phyloP scores from a whole-genome alignment of 2,797 vertebrate genomes.

The Lagorchestes hirsutus region DNA sequence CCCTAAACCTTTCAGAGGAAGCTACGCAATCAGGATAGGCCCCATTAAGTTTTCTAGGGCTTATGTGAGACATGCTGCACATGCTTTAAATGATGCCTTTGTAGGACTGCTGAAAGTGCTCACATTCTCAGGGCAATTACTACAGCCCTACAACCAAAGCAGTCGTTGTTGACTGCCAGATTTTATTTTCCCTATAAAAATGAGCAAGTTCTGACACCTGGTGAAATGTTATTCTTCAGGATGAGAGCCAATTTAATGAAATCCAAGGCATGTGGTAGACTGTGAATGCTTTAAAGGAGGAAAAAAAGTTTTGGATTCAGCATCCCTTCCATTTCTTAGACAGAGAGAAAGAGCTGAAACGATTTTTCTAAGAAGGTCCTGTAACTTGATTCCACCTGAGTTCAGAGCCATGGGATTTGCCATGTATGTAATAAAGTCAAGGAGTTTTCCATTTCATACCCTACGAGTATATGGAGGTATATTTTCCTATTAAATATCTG shows the following conservation, averaged over 20 bases:
- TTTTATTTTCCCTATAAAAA: constrained; percentile 66
- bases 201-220: constrained; percentile 58
- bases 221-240: constrained; percentile 55
- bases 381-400: constrained; percentile 5
- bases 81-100: constrained; percentile 41
- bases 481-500: constrained; percentile 3
- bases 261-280: constrained; percentile 30
- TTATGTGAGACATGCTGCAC: constrained; percentile 25
- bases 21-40: not conserved
- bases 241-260: constrained; percentile 59
- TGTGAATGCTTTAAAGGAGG: not conserved
- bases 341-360: not conserved
- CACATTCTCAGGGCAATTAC: constrained; percentile 38
- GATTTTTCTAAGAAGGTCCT: not conserved
- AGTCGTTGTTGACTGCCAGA: constrained; percentile 4
- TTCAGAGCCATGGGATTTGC: constrained; percentile 43
- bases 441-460: not conserved
- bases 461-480: not conserved
- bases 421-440: constrained; percentile 28
- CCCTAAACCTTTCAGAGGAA: constrained; percentile 17
- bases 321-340: not conserved
- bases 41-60: constrained; percentile 38
- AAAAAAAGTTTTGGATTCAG: not conserved
- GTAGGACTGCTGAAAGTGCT: constrained; percentile 6
- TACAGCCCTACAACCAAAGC: constrained; percentile 47